Evolutionary conservation across 2,113 vertebrate genomes (phyloP), one percentile per base, ranked within the genome.

Genomic region (Haliaeetus leucogaster): DNA sequence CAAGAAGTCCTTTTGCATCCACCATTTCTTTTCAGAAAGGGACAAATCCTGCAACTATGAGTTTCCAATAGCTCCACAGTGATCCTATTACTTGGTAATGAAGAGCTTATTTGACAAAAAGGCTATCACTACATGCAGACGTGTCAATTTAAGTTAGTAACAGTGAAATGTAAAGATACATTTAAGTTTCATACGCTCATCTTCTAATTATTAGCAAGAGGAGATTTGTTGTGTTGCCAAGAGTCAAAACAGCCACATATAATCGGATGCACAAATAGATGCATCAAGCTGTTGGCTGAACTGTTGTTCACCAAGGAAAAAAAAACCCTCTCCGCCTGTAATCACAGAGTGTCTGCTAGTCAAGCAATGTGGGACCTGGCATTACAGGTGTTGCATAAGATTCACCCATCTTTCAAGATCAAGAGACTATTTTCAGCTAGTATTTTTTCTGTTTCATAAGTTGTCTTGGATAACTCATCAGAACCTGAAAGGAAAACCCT

Each of bases 331-430:
- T 20, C 11, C n/a, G 30, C 34, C 61, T 76, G 43, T 7, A 56
- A 68, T 14, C 13, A 4, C 4, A 12, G 3, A 15, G 16, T 2
- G 8, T 29, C 52, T 73, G 32, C 53, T 13, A 14, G 40, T 17
- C 70, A 53, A 48, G 70, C 56, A 59, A 8, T 0, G 19, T 0
- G 2, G 52, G 17, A 58, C 19, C 18, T 42, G 42, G 34, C 40
- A 53, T 6, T 27, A 16, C 2, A 0, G 30, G 9, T 4, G 17
- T 21, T 47, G 32, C 3, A 0, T 16, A 18, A 30, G n/a, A 40
- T 13, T 73, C 45, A 40, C 17, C 13, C 13, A 15, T 22, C 38
- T 34, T 88, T 45, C 53, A 80, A 72, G 19, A 65, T 52, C 15
- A 55, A 76, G 15, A 90, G 14, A 40, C 27, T 58, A 18, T 58